phyloP scores from a whole-genome alignment of 2,888 invertebrate genomes.

The Thereva unica region DNA sequence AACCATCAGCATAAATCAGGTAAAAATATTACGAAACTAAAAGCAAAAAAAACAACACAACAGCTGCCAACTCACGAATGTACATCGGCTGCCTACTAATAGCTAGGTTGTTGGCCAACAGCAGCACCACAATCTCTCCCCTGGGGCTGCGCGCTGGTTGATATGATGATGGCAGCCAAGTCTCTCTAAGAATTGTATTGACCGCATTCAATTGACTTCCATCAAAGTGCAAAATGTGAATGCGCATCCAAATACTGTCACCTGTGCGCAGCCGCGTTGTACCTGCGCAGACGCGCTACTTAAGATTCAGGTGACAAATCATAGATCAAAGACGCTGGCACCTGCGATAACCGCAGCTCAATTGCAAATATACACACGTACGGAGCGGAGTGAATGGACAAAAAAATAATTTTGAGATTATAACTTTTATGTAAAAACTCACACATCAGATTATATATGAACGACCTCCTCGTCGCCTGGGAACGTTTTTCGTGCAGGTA shows the following conservation, averaged over 20 bases:
- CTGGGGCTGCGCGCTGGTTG: background rate
- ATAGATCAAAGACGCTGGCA: slow-evolving; percentile 9
- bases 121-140: slow-evolving; percentile 10
- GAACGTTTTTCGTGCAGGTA: no score
- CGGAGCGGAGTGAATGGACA: background rate
- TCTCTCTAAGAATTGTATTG: no score
- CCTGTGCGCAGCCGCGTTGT: background rate
- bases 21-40: slow-evolving; percentile 24
- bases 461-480: no score
- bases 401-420: background rate
- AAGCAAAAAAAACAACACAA: background rate
- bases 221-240: no score
- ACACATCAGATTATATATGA: no score
- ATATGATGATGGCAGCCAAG: no score
- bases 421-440: background rate
- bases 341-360: background rate
- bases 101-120: slow-evolving; percentile 11
- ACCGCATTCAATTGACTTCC: no score
- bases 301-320: slow-evolving; percentile 26
- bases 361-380: background rate
- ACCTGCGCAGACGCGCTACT: slow-evolving; percentile 12
- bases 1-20: slow-evolving; percentile 18
- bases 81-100: slow-evolving; percentile 7
- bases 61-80: slow-evolving; percentile 23
- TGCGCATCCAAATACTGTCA: background rate